These are phyloP conservation scores for Eupithecia insigniata DNA, from an alignment of 2,888 invertebrate species.

Conservation along the genomic window DNA sequence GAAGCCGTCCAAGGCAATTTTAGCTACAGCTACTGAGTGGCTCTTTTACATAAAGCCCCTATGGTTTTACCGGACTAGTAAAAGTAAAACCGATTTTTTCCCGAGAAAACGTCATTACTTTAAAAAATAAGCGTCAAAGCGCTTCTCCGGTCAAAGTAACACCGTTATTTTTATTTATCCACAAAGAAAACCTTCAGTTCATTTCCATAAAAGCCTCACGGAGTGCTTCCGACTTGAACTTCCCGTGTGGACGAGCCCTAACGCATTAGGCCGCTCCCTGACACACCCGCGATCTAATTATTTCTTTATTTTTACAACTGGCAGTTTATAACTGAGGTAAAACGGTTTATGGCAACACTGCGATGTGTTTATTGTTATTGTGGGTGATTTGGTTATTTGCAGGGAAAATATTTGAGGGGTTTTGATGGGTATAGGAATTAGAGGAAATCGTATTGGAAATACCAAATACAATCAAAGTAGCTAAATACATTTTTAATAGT, in stretches of 20 bases:
- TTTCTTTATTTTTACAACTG: conserved; percentile 49
- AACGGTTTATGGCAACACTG: conserved; percentile 25
- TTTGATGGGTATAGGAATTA: background rate
- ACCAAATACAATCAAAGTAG: background rate
- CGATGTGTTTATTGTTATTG: conserved; percentile 26
- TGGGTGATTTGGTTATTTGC: conserved; percentile 13
- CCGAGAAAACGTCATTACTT: too few relatives aligned
- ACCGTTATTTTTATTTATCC: conserved; percentile 10
- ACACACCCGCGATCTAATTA: conserved; percentile 58
- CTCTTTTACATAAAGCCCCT: too few relatives aligned
- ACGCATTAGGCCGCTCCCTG: conserved; percentile 54
- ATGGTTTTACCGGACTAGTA: too few relatives aligned
- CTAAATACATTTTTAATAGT: too few relatives aligned
- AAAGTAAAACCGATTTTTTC: too few relatives aligned
- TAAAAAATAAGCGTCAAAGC: background rate
- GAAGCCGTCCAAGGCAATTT: too few relatives aligned
- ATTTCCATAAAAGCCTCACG: conserved; percentile 34
- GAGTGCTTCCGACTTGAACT: conserved; percentile 52
- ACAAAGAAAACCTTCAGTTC: conserved; percentile 18
- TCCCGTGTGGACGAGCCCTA: conserved; percentile 38
- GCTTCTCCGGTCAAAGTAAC: background rate
- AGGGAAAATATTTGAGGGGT: background rate
- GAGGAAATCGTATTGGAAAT: background rate
- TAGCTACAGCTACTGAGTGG: too few relatives aligned
- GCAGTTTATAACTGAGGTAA: conserved; percentile 32